A percentile compares a stretch with the other conserved stretches of the same genome.
Evolutionary conservation across 2,888 invertebrate genomes (phyloP).

Genomic region (Troides aeacus): DNA sequence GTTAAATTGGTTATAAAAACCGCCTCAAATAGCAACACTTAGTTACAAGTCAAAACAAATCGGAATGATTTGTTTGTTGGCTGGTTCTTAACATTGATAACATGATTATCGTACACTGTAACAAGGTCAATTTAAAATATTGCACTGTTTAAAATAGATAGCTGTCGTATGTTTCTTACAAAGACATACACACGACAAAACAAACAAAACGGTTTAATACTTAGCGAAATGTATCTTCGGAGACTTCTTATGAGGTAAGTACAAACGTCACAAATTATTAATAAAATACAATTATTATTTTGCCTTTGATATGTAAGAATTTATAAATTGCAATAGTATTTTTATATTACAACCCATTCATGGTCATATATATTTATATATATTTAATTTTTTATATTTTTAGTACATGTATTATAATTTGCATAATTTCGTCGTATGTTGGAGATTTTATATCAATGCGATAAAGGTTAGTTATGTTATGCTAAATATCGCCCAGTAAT

Average conservation of each 20-base stretch:
- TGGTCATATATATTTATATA: too few relatives aligned
- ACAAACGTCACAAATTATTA: neutral
- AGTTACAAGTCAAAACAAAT: neutral
- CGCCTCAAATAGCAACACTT: neutral
- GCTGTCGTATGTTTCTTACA: neutral
- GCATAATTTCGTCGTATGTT: too few relatives aligned
- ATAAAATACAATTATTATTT: neutral
- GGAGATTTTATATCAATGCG: too few relatives aligned
- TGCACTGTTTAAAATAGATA: slow-evolving; percentile 12
- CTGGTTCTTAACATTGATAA: neutral
- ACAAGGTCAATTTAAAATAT: slow-evolving; percentile 25
- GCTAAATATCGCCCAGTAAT: too few relatives aligned
- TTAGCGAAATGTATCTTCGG: slow-evolving; percentile 17
- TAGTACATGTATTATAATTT: too few relatives aligned
- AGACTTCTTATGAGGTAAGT: slow-evolving; percentile 20
- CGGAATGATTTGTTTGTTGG: neutral
- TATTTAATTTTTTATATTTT: too few relatives aligned
- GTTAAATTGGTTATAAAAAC: too few relatives aligned
- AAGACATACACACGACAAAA: neutral
- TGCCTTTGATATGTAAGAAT: too few relatives aligned
- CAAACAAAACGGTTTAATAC: neutral
- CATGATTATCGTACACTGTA: slow-evolving; percentile 16
- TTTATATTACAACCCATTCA: too few relatives aligned
- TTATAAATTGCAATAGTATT: too few relatives aligned
- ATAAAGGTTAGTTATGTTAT: too few relatives aligned